Percentiles rank a stretch among this genome's conserved stretches.
Evolutionary conservation across 2,888 invertebrate species (phyloP).

Genomic region (Ferrisia virgata): DNA sequence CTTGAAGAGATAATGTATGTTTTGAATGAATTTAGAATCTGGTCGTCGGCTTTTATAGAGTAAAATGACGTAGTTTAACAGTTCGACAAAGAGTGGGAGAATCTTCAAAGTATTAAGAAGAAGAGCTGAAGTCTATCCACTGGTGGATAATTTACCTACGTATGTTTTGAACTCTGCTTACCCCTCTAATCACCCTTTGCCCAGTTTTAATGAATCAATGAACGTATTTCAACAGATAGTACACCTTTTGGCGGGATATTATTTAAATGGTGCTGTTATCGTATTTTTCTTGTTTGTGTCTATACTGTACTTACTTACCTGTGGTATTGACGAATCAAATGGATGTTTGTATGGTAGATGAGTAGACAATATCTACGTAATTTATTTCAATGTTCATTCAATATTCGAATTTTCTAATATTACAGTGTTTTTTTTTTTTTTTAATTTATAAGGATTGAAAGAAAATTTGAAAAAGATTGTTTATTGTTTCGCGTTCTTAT

Average conservation of each 20-base stretch:
- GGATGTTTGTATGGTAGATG: no score
- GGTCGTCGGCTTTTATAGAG: background rate
- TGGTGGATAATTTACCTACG: background rate
- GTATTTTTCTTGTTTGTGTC: no score
- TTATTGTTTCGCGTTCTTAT: no score
- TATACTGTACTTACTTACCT: no score
- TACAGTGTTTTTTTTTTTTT: no score
- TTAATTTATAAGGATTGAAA: no score
- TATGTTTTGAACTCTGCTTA: background rate
- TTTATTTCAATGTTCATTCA: no score
- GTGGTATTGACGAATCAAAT: no score
- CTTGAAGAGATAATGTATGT: background rate
- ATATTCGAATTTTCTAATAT: no score
- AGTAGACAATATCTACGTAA: no score
- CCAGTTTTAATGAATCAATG: background rate
- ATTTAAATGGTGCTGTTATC: background rate
- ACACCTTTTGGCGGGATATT: background rate
- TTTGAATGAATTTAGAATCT: background rate
- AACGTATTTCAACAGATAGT: background rate
- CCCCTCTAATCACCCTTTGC: background rate
- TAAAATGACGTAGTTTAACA: background rate
- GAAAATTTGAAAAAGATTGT: no score
- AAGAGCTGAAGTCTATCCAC: background rate
- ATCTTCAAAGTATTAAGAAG: slow-evolving; percentile 2
- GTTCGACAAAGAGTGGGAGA: slow-evolving; percentile 11